Base-by-base conservation (phyloP, 2,888 invertebrate species). In the Lasioglossum pauxillum region DNA sequence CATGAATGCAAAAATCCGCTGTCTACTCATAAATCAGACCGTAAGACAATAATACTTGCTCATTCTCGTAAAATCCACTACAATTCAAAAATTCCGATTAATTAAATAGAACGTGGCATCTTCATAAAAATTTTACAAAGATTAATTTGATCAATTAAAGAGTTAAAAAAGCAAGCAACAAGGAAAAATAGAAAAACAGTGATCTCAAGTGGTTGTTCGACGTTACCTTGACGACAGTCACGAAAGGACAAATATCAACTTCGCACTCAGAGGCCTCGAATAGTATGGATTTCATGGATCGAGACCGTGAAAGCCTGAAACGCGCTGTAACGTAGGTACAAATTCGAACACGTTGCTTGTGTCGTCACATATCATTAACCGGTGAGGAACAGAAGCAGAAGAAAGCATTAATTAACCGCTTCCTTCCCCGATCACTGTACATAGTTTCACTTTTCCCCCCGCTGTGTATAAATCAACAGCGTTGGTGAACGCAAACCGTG, bases 291-390 rank as follows among this genome's bases (percentile, higher is more conserved):
- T 23, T 23, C 41, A 23, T 44, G 49, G n/a, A 76, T 46, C 19
- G 10, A 27, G 16, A 19, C 49, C n/a, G 46, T n/a, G 49, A 38
- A 69, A 27, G 27, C 38, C 49, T 7, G 27, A 72, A 38, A 23
- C 46, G 60, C 35, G 57, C n/a, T 35, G n/a, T 53, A 82, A 78
- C 49, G 57, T 80, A 77, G 60, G 74, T 84, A 69, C 71, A 89
- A 80, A 78, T 79, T 73, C 67, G 57, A 60, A 60, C 84, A 46
- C 64, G 64, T 83, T 64, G 72, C 75, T 85, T 83, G 60, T 60
- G 80, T 82, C 49, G 35, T 83, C 74, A 86, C 91, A 90, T 90
- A 90, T 90, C 91, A 88, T 80, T 77, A 31, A 80, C 16, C 64
- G 44, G 38, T 31, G 72, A 35, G 69, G 46, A 57, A 35, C 75